These are phyloP conservation scores for Meiosimyza decipiens DNA, from an alignment of 2,888 invertebrate species.

Conservation along the genomic window DNA sequence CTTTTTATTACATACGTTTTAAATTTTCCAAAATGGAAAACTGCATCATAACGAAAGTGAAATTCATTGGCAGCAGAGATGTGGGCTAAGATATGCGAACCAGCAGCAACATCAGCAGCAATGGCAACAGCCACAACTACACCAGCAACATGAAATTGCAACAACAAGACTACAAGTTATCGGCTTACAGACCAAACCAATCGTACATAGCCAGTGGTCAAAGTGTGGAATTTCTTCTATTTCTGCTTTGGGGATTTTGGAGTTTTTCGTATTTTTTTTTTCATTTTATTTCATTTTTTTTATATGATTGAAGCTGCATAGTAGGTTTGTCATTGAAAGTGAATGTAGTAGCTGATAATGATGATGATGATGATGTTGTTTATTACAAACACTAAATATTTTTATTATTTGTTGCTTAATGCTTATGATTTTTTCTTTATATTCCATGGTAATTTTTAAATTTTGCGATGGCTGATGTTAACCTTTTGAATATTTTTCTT, in stretches of 20 bases:
- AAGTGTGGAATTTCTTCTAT: constrained; percentile 32
- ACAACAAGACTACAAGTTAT: constrained; percentile 9
- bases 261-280: not conserved
- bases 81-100: constrained; percentile 26
- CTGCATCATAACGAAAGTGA: constrained; percentile 63
- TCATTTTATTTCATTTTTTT: constrained; percentile 16
- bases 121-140: constrained; percentile 27
- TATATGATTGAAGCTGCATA: constrained; percentile 11
- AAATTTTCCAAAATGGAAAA: constrained; percentile 42
- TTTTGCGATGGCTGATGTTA: too few species aligned
- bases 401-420: too few species aligned
- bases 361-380: not conserved
- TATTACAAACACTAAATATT: not conserved
- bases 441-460: too few species aligned
- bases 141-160: constrained; percentile 32
- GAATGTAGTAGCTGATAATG: not conserved
- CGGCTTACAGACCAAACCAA: too few species aligned
- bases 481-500: too few species aligned
- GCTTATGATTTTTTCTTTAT: too few species aligned
- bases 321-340: constrained; percentile 11
- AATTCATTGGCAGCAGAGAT: constrained; percentile 54
- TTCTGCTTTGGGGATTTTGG: not conserved
- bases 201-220: constrained; percentile 18
- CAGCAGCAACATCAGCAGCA: constrained; percentile 18
- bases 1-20: constrained; percentile 8